Conservation (phyloP, 2,113 vertebrate genomes). For the Oceanodroma tethys region DNA sequence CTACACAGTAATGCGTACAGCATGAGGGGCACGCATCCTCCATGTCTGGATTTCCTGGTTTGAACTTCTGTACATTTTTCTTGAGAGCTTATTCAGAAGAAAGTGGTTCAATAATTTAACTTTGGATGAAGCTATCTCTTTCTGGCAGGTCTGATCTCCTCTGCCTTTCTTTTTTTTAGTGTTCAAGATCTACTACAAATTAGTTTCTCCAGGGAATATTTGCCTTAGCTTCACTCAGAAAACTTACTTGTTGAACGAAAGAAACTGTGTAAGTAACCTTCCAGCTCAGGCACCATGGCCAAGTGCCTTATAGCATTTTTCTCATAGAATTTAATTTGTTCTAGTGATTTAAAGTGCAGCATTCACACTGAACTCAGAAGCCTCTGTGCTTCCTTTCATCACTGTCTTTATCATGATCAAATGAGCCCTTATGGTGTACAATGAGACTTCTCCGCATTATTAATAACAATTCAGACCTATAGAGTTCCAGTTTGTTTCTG, state of each 20-base stretch:
- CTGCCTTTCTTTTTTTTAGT: not conserved
- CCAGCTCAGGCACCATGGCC: not conserved
- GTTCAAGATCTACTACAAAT: not conserved
- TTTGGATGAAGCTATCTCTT: not conserved
- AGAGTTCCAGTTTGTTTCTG: not conserved
- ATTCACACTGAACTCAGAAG: not conserved
- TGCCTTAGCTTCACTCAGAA: not conserved
- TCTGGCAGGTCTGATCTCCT: not conserved
- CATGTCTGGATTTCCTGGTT: not conserved
- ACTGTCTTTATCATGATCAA: not conserved
- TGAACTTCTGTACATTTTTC: not conserved
- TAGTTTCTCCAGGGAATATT: not conserved
- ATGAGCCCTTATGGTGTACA: not conserved
- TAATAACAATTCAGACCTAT: not conserved
- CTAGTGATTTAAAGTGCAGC: not conserved
- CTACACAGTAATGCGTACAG: not conserved
- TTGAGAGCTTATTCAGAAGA: not conserved
- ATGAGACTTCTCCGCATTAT: not conserved
- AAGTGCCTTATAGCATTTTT: not conserved
- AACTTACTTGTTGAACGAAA: not conserved
- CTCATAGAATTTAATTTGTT: conserved; percentile 6
- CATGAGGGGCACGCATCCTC: not conserved
- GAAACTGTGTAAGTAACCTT: conserved; percentile 6
- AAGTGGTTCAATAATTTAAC: not conserved
- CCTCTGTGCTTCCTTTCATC: not conserved